Percentiles rank a stretch among this genome's conserved stretches.
phyloP scores from a whole-genome alignment of 2,797 vertebrate species.

The Rhinoraja longicauda region DNA sequence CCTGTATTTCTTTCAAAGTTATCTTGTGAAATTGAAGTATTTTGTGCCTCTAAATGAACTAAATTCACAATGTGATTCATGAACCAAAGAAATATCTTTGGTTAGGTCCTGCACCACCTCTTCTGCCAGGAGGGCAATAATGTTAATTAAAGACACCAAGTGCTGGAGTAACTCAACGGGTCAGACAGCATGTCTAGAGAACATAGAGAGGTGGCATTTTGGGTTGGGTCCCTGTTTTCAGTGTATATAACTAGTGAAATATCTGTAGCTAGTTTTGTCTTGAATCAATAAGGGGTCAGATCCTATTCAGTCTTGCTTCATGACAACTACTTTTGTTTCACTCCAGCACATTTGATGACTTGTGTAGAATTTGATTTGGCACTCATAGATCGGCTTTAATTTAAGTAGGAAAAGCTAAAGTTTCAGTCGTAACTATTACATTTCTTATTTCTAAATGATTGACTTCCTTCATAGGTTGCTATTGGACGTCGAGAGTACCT shows the following conservation, averaged over 20 bases:
- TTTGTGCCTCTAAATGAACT: no score
- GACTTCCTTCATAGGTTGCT: constrained; percentile 69
- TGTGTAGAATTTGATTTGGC: neutral
- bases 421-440: neutral
- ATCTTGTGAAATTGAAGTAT: no score
- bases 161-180: no score
- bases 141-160: no score
- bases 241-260: neutral
- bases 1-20: no score
- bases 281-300: neutral
- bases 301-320: neutral
- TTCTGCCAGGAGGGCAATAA: neutral
- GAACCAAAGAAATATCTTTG: no score
- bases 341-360: neutral
- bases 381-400: neutral
- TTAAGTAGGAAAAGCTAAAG: neutral
- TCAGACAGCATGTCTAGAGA: no score
- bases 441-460: neutral
- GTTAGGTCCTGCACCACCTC: no score
- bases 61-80: no score
- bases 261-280: neutral
- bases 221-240: neutral
- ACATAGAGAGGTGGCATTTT: no score
- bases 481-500: constrained; percentile 78
- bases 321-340: neutral